These are phyloP conservation scores for Sus cebifrons DNA, from an alignment of 2,797 vertebrate species.

Conservation along the genomic window DNA sequence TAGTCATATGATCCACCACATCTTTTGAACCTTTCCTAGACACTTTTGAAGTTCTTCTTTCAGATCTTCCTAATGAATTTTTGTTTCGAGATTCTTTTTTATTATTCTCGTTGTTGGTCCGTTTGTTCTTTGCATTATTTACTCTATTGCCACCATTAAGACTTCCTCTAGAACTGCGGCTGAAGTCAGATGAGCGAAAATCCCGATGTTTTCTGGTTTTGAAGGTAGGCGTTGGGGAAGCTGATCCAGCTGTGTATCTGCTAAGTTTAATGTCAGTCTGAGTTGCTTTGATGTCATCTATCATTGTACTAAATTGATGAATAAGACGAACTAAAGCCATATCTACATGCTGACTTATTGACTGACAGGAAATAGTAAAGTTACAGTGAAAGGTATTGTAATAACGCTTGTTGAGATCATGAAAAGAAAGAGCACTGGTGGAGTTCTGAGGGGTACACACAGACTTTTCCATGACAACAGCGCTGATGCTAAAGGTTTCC, in stretches of 20 bases:
- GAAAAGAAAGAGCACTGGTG: constrained; percentile 95
- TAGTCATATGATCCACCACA: constrained; percentile 97
- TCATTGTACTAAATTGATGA: constrained; percentile 99
- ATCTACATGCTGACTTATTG: constrained; percentile 98
- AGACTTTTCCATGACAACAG: constrained; percentile 97
- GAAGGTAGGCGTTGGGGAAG: constrained; percentile 98
- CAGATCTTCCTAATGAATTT: constrained; percentile 95
- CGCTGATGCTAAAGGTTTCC: constrained; percentile 98
- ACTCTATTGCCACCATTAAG: constrained; percentile 94
- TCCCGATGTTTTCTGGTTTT: constrained; percentile 96
- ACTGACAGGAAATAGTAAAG: constrained; percentile 98
- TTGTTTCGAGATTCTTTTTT: constrained; percentile 96
- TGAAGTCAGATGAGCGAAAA: constrained; percentile 98
- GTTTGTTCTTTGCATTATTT: constrained; percentile 94
- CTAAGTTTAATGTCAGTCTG: constrained; percentile 99
- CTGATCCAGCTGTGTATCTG: constrained; percentile 98
- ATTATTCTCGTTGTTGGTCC: constrained; percentile 91
- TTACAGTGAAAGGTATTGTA: constrained; percentile 99
- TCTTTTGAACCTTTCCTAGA: constrained; percentile 98
- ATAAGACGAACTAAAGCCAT: constrained; percentile 99
- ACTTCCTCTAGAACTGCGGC: constrained; percentile 97
- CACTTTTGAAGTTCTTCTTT: constrained; percentile 97
- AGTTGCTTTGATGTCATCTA: constrained; percentile 98
- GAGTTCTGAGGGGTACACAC: constrained; percentile 94
- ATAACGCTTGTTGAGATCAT: constrained; percentile 97